A percentile compares a stretch with the other conserved stretches of the same genome.
Evolutionary conservation across 2,797 vertebrate genomes (phyloP).

Genomic region (Sebastes aleutianus): DNA sequence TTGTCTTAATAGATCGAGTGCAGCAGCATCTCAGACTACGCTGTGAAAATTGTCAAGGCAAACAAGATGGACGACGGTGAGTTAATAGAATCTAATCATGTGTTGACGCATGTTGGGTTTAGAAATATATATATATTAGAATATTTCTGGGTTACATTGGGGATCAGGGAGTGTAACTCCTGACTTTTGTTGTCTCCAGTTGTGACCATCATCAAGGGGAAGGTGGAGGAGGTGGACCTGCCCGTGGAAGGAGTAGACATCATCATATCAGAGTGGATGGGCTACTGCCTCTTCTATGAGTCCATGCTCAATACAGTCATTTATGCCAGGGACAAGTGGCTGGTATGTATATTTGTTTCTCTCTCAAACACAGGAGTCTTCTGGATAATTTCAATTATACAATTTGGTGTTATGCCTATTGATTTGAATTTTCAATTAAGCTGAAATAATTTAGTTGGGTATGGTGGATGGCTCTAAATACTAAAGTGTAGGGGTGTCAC

Average conservation of each 20-base stretch:
- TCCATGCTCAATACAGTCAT: slow-evolving; percentile 96
- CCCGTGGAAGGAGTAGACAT: slow-evolving; percentile 93
- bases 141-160: not conserved
- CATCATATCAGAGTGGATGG: slow-evolving; percentile 98
- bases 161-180: rapidly evolving
- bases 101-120: rapidly evolving
- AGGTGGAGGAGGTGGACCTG: slow-evolving; percentile 93
- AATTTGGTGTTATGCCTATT: not conserved
- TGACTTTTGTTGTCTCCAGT: slow-evolving; percentile 72
- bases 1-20: slow-evolving; percentile 87
- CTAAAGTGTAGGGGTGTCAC: no score
- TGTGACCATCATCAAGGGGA: slow-evolving; percentile 95
- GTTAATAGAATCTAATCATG: not conserved
- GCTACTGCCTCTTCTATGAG: slow-evolving; percentile 95
- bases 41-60: slow-evolving; percentile 94
- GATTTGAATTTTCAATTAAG: not conserved
- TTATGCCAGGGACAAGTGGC: slow-evolving; percentile 94
- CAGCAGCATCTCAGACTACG: slow-evolving; percentile 95
- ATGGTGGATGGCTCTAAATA: not conserved
- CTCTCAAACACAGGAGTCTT: not conserved
- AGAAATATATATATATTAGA: not conserved
- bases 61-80: slow-evolving; percentile 93
- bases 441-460: no score
- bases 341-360: slow-evolving; percentile 79
- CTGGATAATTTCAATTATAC: no score